These are phyloP conservation scores for Phrynocephalus versicolor DNA, from an alignment of 2,113 vertebrate genomes.

Conservation along the genomic window DNA sequence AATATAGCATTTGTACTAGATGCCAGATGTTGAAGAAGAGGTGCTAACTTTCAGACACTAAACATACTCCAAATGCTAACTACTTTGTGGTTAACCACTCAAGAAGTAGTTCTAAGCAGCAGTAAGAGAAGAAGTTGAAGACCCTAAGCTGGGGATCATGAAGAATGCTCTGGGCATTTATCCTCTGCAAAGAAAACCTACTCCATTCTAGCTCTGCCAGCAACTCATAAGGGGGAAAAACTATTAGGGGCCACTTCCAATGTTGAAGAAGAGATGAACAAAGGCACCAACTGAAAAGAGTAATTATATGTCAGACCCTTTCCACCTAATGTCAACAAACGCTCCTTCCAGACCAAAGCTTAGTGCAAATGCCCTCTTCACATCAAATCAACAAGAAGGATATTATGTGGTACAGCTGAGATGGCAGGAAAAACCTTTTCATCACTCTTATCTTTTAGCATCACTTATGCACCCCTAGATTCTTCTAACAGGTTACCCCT, in stretches of 20 bases:
- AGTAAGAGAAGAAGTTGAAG: not conserved
- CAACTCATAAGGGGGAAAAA: not conserved
- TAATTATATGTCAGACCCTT: not conserved
- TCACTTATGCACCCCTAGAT: slow-evolving; percentile 12
- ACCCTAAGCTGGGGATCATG: no score
- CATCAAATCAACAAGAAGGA: slow-evolving; percentile 22
- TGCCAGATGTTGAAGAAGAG: not conserved
- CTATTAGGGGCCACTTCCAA: not conserved
- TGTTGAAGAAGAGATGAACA: not conserved
- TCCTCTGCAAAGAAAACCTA: no score
- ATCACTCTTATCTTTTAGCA: slow-evolving; percentile 10
- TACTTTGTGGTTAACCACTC: not conserved
- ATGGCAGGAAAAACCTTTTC: not conserved
- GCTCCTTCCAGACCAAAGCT: not conserved
- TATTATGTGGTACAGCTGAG: slow-evolving; percentile 12
- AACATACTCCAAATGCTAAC: not conserved
- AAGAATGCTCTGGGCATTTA: no score
- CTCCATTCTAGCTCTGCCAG: not conserved
- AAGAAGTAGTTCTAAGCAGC: not conserved
- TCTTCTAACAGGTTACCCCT: slow-evolving; percentile 13
- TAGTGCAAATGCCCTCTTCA: slow-evolving; percentile 17
- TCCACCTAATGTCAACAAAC: not conserved
- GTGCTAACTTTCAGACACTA: not conserved
- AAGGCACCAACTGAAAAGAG: not conserved
- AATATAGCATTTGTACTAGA: not conserved